Conservation (phyloP, 2,797 vertebrate species). For the Sebastes kiyomatsui region DNA sequence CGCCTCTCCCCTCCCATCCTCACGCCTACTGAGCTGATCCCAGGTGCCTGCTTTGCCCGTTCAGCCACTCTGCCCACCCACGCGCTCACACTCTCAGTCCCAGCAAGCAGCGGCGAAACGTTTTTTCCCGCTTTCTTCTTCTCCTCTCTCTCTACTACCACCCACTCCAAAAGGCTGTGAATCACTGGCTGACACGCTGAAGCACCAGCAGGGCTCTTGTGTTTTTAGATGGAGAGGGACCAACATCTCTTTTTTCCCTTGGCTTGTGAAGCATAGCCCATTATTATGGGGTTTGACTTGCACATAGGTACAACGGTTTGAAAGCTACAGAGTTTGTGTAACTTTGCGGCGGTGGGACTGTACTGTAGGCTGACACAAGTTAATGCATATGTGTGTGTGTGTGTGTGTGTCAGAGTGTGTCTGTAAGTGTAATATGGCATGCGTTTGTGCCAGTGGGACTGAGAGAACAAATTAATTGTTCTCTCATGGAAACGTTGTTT, state of each 20-base stretch:
- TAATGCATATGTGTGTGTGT: background rate
- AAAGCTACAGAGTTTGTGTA: conserved; percentile 20
- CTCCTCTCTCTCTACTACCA: conserved; percentile 74
- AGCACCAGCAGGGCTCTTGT: conserved; percentile 60
- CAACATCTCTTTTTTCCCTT: conserved; percentile 17
- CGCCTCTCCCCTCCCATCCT: conserved; percentile 15
- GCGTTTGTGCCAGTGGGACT: conserved; percentile 32
- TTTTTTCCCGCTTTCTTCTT: conserved; percentile 63
- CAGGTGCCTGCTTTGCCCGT: conserved; percentile 79
- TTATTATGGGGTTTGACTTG: conserved; percentile 43
- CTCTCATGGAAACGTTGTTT: conserved; percentile 71
- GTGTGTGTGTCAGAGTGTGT: conserved; percentile 9
- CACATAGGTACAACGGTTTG: conserved; percentile 31
- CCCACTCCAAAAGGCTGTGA: conserved; percentile 80
- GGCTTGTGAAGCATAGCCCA: conserved; percentile 42
- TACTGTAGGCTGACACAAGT: conserved; percentile 6
- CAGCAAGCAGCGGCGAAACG: conserved; percentile 50
- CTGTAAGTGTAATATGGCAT: conserved; percentile 11
- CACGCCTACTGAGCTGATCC: conserved; percentile 73
- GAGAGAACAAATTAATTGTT: conserved; percentile 69
- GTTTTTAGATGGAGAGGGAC: conserved; percentile 52
- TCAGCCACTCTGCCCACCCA: conserved; percentile 77
- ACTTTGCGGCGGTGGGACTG: background rate
- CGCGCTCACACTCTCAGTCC: conserved; percentile 79
- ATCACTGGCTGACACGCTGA: conserved; percentile 73